phyloP scores from a whole-genome alignment of 1,140 invertebrate genomes.

The Ceratosolen fusciceps region DNA sequence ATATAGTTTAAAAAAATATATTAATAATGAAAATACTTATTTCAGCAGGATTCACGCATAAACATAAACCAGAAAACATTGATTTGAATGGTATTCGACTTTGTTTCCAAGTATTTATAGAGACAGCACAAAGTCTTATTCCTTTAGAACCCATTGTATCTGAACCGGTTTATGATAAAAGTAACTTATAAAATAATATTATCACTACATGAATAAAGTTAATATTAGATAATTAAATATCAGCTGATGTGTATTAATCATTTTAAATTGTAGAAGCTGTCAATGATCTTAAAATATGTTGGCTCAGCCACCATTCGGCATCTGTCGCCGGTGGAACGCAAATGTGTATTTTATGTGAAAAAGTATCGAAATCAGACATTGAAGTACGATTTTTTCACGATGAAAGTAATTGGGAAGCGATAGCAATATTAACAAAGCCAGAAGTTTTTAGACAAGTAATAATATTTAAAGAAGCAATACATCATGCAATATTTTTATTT shows the following conservation, averaged over 20 bases:
- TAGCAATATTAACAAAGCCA: constrained; percentile 47
- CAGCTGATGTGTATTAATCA: constrained; percentile 15
- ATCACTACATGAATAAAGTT: background rate
- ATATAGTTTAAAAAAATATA: background rate
- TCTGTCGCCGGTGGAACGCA: constrained; percentile 87
- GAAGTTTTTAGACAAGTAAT: constrained; percentile 89
- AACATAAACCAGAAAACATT: constrained; percentile 85
- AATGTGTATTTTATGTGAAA: constrained; percentile 94
- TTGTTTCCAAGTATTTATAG: constrained; percentile 96
- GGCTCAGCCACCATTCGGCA: constrained; percentile 86
- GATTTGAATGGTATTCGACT: constrained; percentile 94
- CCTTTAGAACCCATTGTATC: constrained; percentile 90
- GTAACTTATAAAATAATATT: constrained; percentile 69
- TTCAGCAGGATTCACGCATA: constrained; percentile 89
- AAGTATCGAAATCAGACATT: constrained; percentile 91
- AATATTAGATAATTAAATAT: constrained; percentile 8
- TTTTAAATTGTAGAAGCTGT: constrained; percentile 81
- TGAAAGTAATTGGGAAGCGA: constrained; percentile 88
- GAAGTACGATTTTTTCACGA: constrained; percentile 91
- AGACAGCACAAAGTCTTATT: constrained; percentile 80
- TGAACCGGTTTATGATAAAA: constrained; percentile 95
- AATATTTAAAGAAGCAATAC: background rate
- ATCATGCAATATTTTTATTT: no score
- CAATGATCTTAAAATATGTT: constrained; percentile 90
- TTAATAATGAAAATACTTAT: constrained; percentile 14